phyloP scores from a whole-genome alignment of 1,140 invertebrate genomes.

The Papilio aristodemus region DNA sequence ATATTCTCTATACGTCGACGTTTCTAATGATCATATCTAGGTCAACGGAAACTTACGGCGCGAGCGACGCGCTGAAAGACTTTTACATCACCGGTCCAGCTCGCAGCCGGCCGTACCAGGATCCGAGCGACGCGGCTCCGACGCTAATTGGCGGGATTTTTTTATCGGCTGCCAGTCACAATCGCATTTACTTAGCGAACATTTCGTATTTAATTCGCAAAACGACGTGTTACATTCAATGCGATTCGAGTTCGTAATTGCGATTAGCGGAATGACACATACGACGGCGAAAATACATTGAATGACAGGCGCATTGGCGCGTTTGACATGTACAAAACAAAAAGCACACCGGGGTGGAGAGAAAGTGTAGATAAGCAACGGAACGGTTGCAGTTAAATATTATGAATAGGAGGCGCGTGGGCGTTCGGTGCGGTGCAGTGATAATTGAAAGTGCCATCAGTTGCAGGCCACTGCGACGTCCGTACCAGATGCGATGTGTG shows the following conservation, averaged over 20 bases:
- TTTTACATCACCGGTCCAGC: slow-evolving; percentile 70
- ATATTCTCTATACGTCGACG: slow-evolving; percentile 69
- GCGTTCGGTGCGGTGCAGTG: slow-evolving; percentile 57
- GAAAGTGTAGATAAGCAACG: slow-evolving; percentile 65
- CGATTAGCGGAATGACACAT: slow-evolving; percentile 64
- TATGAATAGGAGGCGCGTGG: slow-evolving; percentile 55
- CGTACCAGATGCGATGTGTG: slow-evolving; percentile 69
- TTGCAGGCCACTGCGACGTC: slow-evolving; percentile 51
- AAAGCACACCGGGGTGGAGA: slow-evolving; percentile 63
- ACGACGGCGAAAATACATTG: slow-evolving; percentile 61
- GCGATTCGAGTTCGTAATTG: slow-evolving; percentile 64
- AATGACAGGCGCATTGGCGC: slow-evolving; percentile 66
- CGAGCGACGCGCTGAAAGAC: slow-evolving; percentile 67
- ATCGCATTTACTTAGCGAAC: slow-evolving; percentile 46
- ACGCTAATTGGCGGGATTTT: slow-evolving; percentile 60
- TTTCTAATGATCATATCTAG: slow-evolving; percentile 78
- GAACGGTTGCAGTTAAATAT: slow-evolving; percentile 65
- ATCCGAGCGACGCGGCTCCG: slow-evolving; percentile 55
- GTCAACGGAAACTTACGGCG: slow-evolving; percentile 75
- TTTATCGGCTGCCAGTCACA: slow-evolving; percentile 54
- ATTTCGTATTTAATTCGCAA: slow-evolving; percentile 55
- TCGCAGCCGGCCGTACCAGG: slow-evolving; percentile 69
- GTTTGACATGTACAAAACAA: slow-evolving; percentile 56
- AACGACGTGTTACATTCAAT: slow-evolving; percentile 54
- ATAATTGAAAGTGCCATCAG: slow-evolving; percentile 76